Percentiles rank a stretch among this genome's conserved stretches.
These are phyloP conservation scores for Oscheius sp. DNA, from an alignment of 1,140 invertebrate species.

Conservation along the genomic window DNA sequence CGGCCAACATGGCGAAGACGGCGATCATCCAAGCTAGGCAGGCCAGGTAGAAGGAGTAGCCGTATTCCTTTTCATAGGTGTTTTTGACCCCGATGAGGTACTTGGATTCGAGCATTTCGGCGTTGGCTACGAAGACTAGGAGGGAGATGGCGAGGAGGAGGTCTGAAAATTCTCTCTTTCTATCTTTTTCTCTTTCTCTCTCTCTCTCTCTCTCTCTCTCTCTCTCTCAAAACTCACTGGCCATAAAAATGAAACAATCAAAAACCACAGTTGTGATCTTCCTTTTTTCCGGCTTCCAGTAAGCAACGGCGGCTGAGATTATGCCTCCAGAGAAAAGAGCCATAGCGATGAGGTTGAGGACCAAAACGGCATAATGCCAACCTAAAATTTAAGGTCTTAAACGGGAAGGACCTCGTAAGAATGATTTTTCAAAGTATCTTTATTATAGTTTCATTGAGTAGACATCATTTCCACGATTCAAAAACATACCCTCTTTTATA, in stretches of 20 bases:
- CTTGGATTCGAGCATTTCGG: constrained; percentile 58
- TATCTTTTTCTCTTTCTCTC: too few species aligned
- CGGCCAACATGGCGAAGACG: constrained; percentile 48
- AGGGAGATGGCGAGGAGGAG: constrained; percentile 48
- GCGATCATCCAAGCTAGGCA: constrained; percentile 46
- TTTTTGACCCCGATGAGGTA: constrained; percentile 57
- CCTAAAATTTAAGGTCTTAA: constrained; percentile 45
- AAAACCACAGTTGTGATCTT: constrained; percentile 47
- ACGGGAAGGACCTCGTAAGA: too few species aligned
- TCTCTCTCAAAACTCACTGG: constrained; percentile 12
- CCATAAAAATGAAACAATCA: constrained; percentile 46
- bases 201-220: too few species aligned
- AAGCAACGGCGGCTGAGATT: constrained; percentile 41
- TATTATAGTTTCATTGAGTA: too few species aligned
- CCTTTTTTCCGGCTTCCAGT: constrained; percentile 37
- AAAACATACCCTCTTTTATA: too few species aligned
- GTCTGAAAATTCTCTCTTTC: constrained; percentile 40
- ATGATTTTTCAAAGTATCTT: too few species aligned
- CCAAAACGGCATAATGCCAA: constrained; percentile 61
- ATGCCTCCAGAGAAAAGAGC: constrained; percentile 30
- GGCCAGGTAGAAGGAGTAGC: constrained; percentile 59
- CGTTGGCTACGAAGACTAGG: constrained; percentile 58
- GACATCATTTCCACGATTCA: too few species aligned
- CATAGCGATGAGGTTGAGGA: constrained; percentile 49
- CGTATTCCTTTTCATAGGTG: constrained; percentile 54